Evolutionary conservation across 2,888 invertebrate genomes (phyloP), one percentile per base, ranked within the genome.

Genomic region (Drosophila infuscata): DNA sequence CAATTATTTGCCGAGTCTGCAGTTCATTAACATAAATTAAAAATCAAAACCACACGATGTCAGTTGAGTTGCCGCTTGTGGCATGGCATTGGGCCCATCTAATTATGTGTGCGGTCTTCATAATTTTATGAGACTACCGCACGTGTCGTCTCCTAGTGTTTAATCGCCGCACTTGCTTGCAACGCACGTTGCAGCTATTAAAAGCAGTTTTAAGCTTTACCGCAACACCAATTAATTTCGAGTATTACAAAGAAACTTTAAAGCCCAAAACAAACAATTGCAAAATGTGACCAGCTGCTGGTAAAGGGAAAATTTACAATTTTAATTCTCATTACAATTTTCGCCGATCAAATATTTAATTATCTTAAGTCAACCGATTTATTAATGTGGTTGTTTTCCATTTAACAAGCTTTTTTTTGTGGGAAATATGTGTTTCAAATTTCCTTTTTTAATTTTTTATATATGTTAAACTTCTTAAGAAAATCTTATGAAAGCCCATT

Each of bases 1-100:
- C 66, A 76, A 54, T 67, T 83, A 82, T 76, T 76, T 79, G 79
- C 62, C 57, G 54, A 84, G 76, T 69, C 56, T 71, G 66, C 69
- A 72, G 78, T 80, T 90, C 88, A 90, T 85, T 90, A 85, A 80
- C 90, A 85, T 85, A 90, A 85, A 85, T 85, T 88, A 76, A 86
- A 88, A 85, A 90, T 86, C 83, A 90, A 90, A 88, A 78, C 81
- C 74, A 66, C 71, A 73, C 62, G 60, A 74, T 71, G 67, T 75
- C 68, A 53, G 70, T 56, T 60, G 63, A 74, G 60, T 41, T 46
- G 54, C 25, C 20, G 36, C 53, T 38, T 60, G 68, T 46, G 67
- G 51, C 63, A 49, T 25, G 49, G 52, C 63, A 43, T 38, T 46
- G 30, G 43, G 46, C 17, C 25, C 57, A 20, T 63, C 57, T 80